phyloP scores from a whole-genome alignment of 1,140 invertebrate species.

The Eumeta japonica region DNA sequence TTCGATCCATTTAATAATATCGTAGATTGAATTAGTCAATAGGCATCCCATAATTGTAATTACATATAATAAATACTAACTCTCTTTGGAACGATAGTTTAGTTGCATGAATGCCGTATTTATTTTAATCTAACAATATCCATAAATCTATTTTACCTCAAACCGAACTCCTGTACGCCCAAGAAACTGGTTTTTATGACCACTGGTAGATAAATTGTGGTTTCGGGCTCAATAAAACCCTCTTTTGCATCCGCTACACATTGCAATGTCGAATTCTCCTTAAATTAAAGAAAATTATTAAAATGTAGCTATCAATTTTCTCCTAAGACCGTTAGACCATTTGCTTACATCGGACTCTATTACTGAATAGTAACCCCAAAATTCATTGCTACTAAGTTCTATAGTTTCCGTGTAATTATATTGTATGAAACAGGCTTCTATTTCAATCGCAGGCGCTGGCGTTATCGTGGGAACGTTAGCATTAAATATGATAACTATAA shows the following conservation, averaged over 20 bases:
- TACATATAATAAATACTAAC: too few relatives aligned
- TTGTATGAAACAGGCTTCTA: slow-evolving; percentile 37
- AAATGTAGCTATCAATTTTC: background rate
- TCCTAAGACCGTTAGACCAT: background rate
- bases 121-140: too few relatives aligned
- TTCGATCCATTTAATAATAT: too few relatives aligned
- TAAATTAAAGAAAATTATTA: slow-evolving; percentile 6
- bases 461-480: slow-evolving; percentile 34
- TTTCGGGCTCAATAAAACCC: slow-evolving; percentile 38
- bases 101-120: too few relatives aligned
- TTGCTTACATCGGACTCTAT: slow-evolving; percentile 25
- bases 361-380: slow-evolving; percentile 38
- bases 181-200: slow-evolving; percentile 30
- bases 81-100: too few relatives aligned
- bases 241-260: slow-evolving; percentile 29
- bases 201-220: slow-evolving; percentile 25
- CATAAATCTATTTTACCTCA: slow-evolving; percentile 36
- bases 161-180: slow-evolving; percentile 27
- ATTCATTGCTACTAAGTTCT: slow-evolving; percentile 25
- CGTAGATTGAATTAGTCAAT: too few relatives aligned
- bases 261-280: slow-evolving; percentile 32
- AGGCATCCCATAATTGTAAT: too few relatives aligned
- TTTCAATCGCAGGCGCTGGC: slow-evolving; percentile 32
- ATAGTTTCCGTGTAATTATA: slow-evolving; percentile 32
- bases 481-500: slow-evolving; percentile 36